These are phyloP conservation scores for Pollenia griseotomentosa DNA, from an alignment of 2,888 invertebrate genomes.

Conservation along the genomic window DNA sequence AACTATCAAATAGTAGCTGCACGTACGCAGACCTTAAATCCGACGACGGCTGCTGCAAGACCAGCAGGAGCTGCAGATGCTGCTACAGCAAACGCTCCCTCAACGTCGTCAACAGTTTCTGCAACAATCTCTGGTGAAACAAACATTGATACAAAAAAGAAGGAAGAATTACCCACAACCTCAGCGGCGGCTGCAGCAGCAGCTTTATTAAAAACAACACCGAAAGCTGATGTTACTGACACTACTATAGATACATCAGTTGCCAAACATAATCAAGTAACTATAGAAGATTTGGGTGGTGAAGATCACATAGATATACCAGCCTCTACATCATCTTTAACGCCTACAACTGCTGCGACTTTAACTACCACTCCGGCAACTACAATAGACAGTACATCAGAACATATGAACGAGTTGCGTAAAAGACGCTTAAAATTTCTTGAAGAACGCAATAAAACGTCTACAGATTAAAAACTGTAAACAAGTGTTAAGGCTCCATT, in stretches of 20 bases:
- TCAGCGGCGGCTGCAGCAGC: constrained; percentile 56
- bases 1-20: constrained; percentile 92
- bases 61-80: constrained; percentile 39
- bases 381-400: constrained; percentile 66
- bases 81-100: constrained; percentile 26
- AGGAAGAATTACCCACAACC: constrained; percentile 62
- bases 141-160: constrained; percentile 48
- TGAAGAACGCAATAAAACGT: constrained; percentile 79
- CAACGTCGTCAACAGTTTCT: constrained; percentile 12
- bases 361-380: constrained; percentile 32
- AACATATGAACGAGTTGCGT: constrained; percentile 87
- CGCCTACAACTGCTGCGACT: not conserved
- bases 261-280: constrained; percentile 77
- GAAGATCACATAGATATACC: constrained; percentile 79
- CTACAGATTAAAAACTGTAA: constrained; percentile 65
- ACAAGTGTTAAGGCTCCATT: constrained; percentile 61
- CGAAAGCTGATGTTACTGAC: constrained; percentile 63
- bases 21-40: constrained; percentile 83
- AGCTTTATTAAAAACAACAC: constrained; percentile 77
- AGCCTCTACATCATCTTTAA: constrained; percentile 40
- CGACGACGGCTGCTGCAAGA: constrained; percentile 55
- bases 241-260: constrained; percentile 52
- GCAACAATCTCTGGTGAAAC: constrained; percentile 47
- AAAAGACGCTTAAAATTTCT: constrained; percentile 90
- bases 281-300: constrained; percentile 83